These are phyloP conservation scores for Lysiphlebus fabarum DNA, from an alignment of 1,140 invertebrate species.

Conservation along the genomic window DNA sequence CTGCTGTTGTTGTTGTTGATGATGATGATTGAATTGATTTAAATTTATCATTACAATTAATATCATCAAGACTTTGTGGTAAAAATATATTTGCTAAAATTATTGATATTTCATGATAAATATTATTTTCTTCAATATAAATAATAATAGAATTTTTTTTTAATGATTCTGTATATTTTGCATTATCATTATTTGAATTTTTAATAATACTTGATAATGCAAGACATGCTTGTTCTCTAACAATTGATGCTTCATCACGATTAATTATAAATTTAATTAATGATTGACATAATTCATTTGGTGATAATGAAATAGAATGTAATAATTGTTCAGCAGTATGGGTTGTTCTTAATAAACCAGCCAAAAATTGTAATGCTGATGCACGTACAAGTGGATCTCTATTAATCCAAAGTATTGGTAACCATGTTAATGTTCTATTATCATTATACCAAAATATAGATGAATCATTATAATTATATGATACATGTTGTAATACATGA, in stretches of 20 bases:
- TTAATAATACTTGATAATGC: conserved; percentile 44
- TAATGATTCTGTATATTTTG: conserved; percentile 42
- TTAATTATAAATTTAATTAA: conserved; percentile 38
- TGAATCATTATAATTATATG: conserved; percentile 34
- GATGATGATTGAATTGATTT: no score
- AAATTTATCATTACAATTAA: not conserved
- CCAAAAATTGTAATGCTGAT: conserved; percentile 54
- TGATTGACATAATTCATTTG: conserved; percentile 40
- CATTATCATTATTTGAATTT: conserved; percentile 36
- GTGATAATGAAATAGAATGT: conserved; percentile 39
- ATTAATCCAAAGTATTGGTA: conserved; percentile 52
- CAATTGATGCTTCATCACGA: conserved; percentile 45
- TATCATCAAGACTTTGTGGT: conserved; percentile 33
- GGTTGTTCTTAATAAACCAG: conserved; percentile 46
- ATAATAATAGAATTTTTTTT: conserved; percentile 39
- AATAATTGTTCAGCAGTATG: conserved; percentile 48
- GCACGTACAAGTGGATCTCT: conserved; percentile 57
- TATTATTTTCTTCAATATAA: conserved; percentile 40
- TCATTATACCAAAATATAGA: conserved; percentile 49
- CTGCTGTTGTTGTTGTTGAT: not conserved
- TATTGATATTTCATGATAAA: conserved; percentile 43
- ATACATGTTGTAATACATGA: conserved; percentile 55
- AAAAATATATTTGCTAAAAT: conserved; percentile 43
- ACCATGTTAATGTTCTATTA: conserved; percentile 43
- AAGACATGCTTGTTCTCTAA: conserved; percentile 48